Base-by-base conservation (phyloP, 2,888 invertebrate species). In the Pristionchus fissidentatus region DNA sequence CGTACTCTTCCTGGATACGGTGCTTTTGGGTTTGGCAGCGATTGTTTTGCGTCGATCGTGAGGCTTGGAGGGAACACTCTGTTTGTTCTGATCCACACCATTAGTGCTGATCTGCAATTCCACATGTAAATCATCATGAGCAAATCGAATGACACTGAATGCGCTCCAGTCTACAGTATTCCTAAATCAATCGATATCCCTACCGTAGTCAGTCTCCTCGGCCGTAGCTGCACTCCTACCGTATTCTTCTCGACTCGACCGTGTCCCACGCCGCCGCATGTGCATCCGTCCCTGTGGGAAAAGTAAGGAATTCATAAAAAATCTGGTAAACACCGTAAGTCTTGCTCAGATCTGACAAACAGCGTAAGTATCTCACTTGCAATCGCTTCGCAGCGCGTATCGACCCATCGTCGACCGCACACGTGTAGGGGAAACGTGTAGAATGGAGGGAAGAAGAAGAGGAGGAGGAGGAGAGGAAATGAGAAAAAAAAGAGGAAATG, bases 221-320 rank as follows among this genome's bases (percentile, higher is more conserved):
- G 35, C 8, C 22, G 32, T 3, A 5, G 3, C 15, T 19, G 62
- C 0, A 38, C 22, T 35, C 5, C 29, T 32, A 32, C 32, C 60
- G 26, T 66, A 66, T 66, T 66, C 19, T 66, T 66, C 62, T 66
- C 62, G 38, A 66, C 22, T 38, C 35, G 32, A 38, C 62, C 62
- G 38, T 66, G 62, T 29, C 7, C 7, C 38, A 38, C 62, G 38
- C 62, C 62, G 35, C 22, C 38, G 38, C 62, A 66, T 38, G n/a
- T 35, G 62, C 62, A 66, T 38, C 38, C 62, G 38, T 66, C 62
- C 62, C 62, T 66, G 38, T 19, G 29, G 38, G 62, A 66, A 35
- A 22, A 22, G 62, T 66, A 38, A 38, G 62, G 38, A 66, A 38
- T 13, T 13, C 5, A 38, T 22, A 19, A 29, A 26, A 66, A 38